Base-by-base conservation (phyloP, 2,888 invertebrate genomes). In the Volucella bombylans region DNA sequence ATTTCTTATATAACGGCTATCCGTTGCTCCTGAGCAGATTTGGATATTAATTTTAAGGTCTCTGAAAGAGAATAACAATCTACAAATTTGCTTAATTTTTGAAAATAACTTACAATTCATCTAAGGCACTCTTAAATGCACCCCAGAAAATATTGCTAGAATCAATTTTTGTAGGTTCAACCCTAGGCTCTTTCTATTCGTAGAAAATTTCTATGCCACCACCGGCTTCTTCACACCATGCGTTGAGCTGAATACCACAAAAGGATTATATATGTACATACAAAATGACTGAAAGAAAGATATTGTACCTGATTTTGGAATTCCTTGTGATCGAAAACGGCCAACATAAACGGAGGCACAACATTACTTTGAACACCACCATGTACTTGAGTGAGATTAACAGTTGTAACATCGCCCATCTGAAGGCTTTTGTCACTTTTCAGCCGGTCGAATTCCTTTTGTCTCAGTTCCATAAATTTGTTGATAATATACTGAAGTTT, bases 1-100 rank as follows among this genome's bases (percentile, higher is more conserved):
- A 92, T 93, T 92, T 88, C 98, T 94, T 2, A 98, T 91, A 89
- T 95, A 98, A 85, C 98, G 94, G 89, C 96, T 96, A 90, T 99
- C 98, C 0, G 98, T 98, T 31, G 95, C 97, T 1, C 97, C 98
- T 0, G 97, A 96, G 90, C 97, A 98, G 68, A 97, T 96, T 87
- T 95, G 94, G 65, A 93, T 93, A 86, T 94, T 94, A 87, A 95
- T 90, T 88, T 94, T 94, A 38, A 97, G 90, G 15, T 93, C 94
- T 91, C 96, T 96, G 90, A 43, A 92, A 92, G 87, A 80, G 79
- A 81, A 86, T 41, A 50, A 47, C 6, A 23, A 4, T 55, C 11
- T 14, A 38, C 11, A 18, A 18, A 31, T 31, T 23, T 38, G 38
- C 15, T 41, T n/a, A n/a, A 2, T 57, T 15, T 15, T 23, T 23